Evolutionary conservation across 2,888 invertebrate species (phyloP).

Genomic region (Myopa tessellatipennis): DNA sequence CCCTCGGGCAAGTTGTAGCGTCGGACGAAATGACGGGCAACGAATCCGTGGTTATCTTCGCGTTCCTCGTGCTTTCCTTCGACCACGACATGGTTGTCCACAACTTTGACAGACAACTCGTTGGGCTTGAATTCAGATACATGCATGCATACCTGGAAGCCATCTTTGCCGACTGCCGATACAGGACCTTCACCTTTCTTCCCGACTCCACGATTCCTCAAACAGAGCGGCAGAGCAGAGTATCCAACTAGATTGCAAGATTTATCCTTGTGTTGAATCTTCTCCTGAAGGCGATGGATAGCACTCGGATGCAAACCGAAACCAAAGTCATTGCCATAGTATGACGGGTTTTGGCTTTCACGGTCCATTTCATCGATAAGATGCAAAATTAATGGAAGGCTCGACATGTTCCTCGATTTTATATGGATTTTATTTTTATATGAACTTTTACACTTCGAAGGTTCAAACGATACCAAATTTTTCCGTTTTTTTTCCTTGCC

Average conservation of each 20-base stretch:
- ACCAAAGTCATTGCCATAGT: constrained; percentile 54
- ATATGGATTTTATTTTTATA: constrained; percentile 1
- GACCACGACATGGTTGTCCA: constrained; percentile 78
- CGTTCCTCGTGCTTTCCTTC: constrained; percentile 84
- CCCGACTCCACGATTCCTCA: constrained; percentile 43
- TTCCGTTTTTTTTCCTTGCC: neutral
- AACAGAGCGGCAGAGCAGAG: constrained; percentile 40
- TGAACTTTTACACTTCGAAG: too few species aligned
- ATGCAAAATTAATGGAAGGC: constrained; percentile 51
- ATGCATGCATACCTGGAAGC: constrained; percentile 77
- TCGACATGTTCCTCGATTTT: constrained; percentile 45
- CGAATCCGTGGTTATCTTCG: constrained; percentile 79
- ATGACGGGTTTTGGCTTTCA: constrained; percentile 48
- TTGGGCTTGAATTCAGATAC: constrained; percentile 80
- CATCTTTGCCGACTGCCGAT: constrained; percentile 70
- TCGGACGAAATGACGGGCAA: constrained; percentile 81
- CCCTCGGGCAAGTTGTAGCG: constrained; percentile 81
- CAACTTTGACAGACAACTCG: constrained; percentile 82
- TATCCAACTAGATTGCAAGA: constrained; percentile 40
- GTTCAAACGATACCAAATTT: neutral
- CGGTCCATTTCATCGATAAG: constrained; percentile 53
- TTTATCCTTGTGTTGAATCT: constrained; percentile 28
- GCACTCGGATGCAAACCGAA: constrained; percentile 49
- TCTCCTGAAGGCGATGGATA: constrained; percentile 38
- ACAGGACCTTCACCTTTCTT: constrained; percentile 39